A percentile compares a stretch with the other conserved stretches of the same genome.
Evolutionary conservation across 1,140 invertebrate species (phyloP).

Genomic region (Drosophila seguyi): DNA sequence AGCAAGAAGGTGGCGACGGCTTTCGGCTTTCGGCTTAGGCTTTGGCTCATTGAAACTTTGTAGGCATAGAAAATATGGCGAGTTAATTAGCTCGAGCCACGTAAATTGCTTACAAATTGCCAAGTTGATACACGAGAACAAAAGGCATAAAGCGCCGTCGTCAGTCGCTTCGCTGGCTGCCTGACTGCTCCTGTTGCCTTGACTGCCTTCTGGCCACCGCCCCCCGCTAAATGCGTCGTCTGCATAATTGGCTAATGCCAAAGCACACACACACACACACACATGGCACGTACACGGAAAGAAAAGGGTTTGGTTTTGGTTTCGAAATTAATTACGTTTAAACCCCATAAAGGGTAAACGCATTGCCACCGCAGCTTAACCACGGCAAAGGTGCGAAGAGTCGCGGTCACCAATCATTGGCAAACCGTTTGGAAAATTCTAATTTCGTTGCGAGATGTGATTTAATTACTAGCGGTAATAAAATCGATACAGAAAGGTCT

Average conservation of each 20-base stretch:
- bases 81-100: conserved; percentile 74
- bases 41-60: conserved; percentile 69
- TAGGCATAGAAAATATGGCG: conserved; percentile 74
- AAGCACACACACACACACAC: conserved; percentile 13
- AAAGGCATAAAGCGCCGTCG: conserved; percentile 39
- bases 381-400: conserved; percentile 26
- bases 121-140: conserved; percentile 47
- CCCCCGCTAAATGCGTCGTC: conserved; percentile 33
- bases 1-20: conserved; percentile 13
- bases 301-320: conserved; percentile 3
- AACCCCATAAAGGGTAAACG: conserved; percentile 26
- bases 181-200: conserved; percentile 41
- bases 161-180: conserved; percentile 32
- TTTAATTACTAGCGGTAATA: conserved; percentile 7
- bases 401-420: conserved; percentile 13
- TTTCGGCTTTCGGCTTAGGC: conserved; percentile 31
- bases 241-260: conserved; percentile 46
- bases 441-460: conserved; percentile 9
- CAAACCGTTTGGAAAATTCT: conserved; percentile 5
- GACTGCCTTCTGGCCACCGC: conserved; percentile 27
- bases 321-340: conserved; percentile 14
- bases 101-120: conserved; percentile 77
- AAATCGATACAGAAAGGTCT: conserved; percentile 10
- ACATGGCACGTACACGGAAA: conserved; percentile 11
- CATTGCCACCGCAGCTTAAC: conserved; percentile 10